A percentile compares a stretch with the other conserved stretches of the same genome.
Evolutionary conservation across 2,113 vertebrate genomes (phyloP).

Genomic region (Pithys albifrons): DNA sequence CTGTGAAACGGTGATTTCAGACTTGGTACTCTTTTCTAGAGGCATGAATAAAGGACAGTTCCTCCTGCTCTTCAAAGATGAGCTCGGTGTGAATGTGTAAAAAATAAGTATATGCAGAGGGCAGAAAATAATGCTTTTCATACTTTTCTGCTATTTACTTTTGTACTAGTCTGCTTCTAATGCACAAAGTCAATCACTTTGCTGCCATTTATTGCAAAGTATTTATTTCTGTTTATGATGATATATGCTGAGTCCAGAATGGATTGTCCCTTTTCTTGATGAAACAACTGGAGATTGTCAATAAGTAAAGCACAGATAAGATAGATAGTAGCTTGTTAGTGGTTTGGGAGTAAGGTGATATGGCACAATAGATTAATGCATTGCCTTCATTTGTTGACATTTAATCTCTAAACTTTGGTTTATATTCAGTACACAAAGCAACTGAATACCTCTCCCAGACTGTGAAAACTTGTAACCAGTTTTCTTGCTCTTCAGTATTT

Average conservation of each 20-base stretch:
- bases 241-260: not conserved
- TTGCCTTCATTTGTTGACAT: conserved; percentile 54
- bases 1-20: not conserved
- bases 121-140: not conserved
- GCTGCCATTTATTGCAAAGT: not conserved
- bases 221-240: not conserved
- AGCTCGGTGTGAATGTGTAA: not conserved
- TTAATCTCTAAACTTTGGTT: conserved; percentile 59
- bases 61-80: not conserved
- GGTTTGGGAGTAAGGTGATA: conserved; percentile 28
- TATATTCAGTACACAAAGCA: conserved; percentile 29
- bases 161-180: not conserved
- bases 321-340: conserved; percentile 46
- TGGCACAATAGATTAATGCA: conserved; percentile 45
- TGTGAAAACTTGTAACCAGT: not conserved
- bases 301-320: conserved; percentile 37
- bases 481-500: not conserved
- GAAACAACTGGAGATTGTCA: conserved; percentile 38
- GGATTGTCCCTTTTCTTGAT: conserved; percentile 13
- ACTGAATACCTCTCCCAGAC: not conserved
- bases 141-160: not conserved
- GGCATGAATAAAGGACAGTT: not conserved
- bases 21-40: not conserved
- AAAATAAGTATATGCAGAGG: not conserved
- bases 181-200: not conserved